Percentiles rank a stretch among this genome's conserved stretches.
Conservation (phyloP, 1,140 invertebrate genomes). For the Plectus sambesii region DNA sequence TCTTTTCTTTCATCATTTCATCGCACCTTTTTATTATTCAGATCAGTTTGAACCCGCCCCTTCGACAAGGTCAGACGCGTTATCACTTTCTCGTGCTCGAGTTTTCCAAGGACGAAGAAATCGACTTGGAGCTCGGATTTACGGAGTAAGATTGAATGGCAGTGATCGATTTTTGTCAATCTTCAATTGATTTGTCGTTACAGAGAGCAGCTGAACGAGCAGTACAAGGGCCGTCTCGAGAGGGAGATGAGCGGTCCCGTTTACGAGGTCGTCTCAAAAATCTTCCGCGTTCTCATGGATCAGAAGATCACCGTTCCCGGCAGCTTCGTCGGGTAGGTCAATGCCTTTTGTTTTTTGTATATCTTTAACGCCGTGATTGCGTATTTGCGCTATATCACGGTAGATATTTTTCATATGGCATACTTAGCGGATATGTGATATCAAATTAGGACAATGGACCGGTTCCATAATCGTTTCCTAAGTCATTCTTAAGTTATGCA, state of each 20-base stretch:
- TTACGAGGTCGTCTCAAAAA: constrained; percentile 84
- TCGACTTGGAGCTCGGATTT: constrained; percentile 77
- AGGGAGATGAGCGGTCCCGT: constrained; percentile 82
- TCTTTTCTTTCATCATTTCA: constrained; percentile 11
- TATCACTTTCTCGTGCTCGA: constrained; percentile 84
- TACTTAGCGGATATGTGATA: no score
- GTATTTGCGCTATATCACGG: constrained; percentile 6
- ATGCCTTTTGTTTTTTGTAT: constrained; percentile 6
- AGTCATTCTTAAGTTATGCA: no score
- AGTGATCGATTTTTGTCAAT: constrained; percentile 1
- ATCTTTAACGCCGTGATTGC: no score
- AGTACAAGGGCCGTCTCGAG: constrained; percentile 81
- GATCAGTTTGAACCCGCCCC: constrained; percentile 89
- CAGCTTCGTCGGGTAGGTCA: constrained; percentile 62
- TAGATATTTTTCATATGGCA: constrained; percentile 4
- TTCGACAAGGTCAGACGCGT: constrained; percentile 96
- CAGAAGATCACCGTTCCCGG: constrained; percentile 88
- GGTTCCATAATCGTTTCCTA: no score
- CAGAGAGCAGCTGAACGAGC: constrained; percentile 70
- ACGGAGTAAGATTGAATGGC: constrained; percentile 59
- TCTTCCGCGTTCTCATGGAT: constrained; percentile 90
- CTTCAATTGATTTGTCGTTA: constrained; percentile 21
- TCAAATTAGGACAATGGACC: no score
- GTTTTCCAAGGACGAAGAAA: constrained; percentile 80
- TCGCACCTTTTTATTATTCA: constrained; percentile 42